Base-by-base conservation (phyloP, 2,888 invertebrate species). In the Drosophila quinaria region DNA sequence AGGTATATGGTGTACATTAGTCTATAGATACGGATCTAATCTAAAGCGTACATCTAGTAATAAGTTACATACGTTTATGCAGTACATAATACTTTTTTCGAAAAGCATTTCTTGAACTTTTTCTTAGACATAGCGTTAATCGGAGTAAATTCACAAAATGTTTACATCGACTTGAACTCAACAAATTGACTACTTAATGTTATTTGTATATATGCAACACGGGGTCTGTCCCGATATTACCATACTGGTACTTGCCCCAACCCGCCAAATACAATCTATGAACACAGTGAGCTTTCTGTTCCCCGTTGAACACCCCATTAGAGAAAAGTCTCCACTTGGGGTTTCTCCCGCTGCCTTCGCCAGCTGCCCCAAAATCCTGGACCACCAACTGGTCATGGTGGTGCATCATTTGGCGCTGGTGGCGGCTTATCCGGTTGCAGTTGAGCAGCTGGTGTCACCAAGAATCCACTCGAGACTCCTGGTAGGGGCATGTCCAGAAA, bases 161-260 rank as follows among this genome's bases (percentile, higher is more conserved):
- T 25, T 22, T 49, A 31, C 41, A 41, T 39, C 44, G 51, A 46
- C 44, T 73, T 42, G 50, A 68, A 66, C 42, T 37, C 66, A 80
- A 79, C 74, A 81, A 90, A 90, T 90, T 90, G 90, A 82, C 90
- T 90, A 90, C 82, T 83, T 90, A 89, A 75, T 29, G 56, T 66
- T 87, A 89, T 56, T 31, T 56, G 22, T 49, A 42, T 74, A 52
- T 65, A 51, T 52, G 54, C 19, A 55, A 22, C 17, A 25, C n/a
- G 42, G 54, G 52, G 39, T 49, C 56, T 50, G 52, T 68, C 64
- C 44, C 52, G 33, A 37, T 54, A 66, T 69, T 75, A 70, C 52
- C 69, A 51, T 56, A 55, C 51, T 61, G 63, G 44, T 31, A 22
- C 6, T 22, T 15, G 55, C 37, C 61, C 47, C 19, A 19, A 54